phyloP scores from a whole-genome alignment of 1,140 invertebrate genomes.

The Gryon sp. region DNA sequence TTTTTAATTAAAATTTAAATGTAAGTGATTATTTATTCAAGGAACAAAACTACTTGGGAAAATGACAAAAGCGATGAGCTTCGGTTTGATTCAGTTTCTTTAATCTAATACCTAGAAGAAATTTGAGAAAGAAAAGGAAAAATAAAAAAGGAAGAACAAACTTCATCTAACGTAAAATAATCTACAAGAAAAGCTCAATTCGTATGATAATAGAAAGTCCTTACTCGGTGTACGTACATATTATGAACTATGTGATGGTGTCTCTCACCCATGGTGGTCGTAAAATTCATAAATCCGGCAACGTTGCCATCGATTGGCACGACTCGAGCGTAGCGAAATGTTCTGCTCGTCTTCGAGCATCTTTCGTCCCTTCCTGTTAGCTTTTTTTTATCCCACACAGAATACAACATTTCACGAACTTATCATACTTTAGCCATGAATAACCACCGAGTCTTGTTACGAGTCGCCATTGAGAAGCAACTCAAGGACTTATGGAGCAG shows the following conservation, averaged over 20 bases:
- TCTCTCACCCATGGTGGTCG: not conserved
- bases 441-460: slow-evolving; percentile 26
- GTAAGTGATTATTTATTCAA: no score
- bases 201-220: slow-evolving; percentile 14
- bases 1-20: no score
- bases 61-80: no score
- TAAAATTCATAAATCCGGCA: slow-evolving; percentile 25
- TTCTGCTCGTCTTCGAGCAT: slow-evolving; percentile 5
- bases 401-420: slow-evolving; percentile 8
- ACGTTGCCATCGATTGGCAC: slow-evolving; percentile 14
- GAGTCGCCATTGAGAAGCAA: slow-evolving; percentile 24
- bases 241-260: not conserved
- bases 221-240: slow-evolving; percentile 2
- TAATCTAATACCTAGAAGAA: no score
- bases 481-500: slow-evolving; percentile 64
- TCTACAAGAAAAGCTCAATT: not conserved
- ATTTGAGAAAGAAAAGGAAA: not conserved
- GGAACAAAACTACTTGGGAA: no score
- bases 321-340: slow-evolving; percentile 13
- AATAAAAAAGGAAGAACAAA: not conserved
- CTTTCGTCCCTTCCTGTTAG: slow-evolving; percentile 8
- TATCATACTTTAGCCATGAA: slow-evolving; percentile 42
- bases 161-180: not conserved
- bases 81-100: no score
- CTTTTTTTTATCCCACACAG: slow-evolving; percentile 6